A percentile compares a stretch with the other conserved stretches of the same genome.
Evolutionary conservation across 2,113 vertebrate species (phyloP).

Genomic region (Vombatus ursinus): DNA sequence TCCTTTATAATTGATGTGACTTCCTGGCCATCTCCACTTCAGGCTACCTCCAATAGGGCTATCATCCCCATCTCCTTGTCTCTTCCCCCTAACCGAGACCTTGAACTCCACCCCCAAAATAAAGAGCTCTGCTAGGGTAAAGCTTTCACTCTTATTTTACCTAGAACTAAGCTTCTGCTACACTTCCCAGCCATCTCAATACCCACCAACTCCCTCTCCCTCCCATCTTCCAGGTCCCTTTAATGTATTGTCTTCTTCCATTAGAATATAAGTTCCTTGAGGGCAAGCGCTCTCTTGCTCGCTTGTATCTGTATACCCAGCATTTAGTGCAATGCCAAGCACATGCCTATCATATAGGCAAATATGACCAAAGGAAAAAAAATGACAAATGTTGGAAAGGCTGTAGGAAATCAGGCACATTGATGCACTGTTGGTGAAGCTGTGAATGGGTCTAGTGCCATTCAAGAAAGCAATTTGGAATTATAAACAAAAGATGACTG

Average conservation of each 20-base stretch:
- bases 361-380: not conserved
- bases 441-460: not conserved
- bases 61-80: not conserved
- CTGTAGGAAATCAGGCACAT: not conserved
- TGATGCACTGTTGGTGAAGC: not conserved
- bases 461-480: not conserved
- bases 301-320: not conserved
- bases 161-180: not conserved
- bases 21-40: slow-evolving; percentile 34
- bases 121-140: not conserved
- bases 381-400: not conserved
- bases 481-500: not conserved
- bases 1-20: slow-evolving; percentile 24
- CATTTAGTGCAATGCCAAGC: not conserved
- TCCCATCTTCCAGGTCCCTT: not conserved
- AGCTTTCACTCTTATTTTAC: not conserved
- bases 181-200: not conserved
- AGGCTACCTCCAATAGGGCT: slow-evolving; percentile 4
- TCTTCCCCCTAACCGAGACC: not conserved
- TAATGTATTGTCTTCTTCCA: not conserved
- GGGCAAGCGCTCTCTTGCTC: not conserved
- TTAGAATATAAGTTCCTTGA: not conserved
- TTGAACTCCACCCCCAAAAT: not conserved
- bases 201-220: not conserved
- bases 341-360: not conserved